A percentile compares a stretch with the other conserved stretches of the same genome.
Evolutionary conservation across 2,888 invertebrate species (phyloP).

Genomic region (Eupelmus urozonus): DNA sequence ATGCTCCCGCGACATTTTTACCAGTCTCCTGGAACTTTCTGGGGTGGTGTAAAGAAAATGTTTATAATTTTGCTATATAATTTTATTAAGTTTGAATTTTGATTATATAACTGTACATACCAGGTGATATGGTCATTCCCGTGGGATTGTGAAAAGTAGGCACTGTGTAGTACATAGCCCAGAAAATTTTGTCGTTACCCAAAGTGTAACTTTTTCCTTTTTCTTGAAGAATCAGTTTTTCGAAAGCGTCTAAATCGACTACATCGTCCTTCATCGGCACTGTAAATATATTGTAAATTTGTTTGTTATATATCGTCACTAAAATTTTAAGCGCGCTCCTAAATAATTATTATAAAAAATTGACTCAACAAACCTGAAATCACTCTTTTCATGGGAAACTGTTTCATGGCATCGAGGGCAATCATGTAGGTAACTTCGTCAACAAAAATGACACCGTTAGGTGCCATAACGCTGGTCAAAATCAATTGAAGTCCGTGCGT

Average conservation of each 20-base stretch:
- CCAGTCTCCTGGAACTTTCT: conserved; percentile 77
- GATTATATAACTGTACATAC: too few species aligned
- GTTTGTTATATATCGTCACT: too few species aligned
- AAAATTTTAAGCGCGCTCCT: too few species aligned
- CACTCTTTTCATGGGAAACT: conserved; percentile 79
- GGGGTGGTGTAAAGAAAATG: background rate
- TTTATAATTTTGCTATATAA: too few species aligned
- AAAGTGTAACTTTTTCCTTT: conserved; percentile 67
- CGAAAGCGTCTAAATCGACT: conserved; percentile 78
- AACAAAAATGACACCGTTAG: conserved; percentile 80
- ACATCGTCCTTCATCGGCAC: conserved; percentile 80
- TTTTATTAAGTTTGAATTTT: too few species aligned
- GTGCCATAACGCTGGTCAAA: conserved; percentile 79
- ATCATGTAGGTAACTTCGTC: conserved; percentile 84
- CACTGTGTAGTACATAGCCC: conserved; percentile 80
- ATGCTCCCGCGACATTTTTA: conserved; percentile 77
- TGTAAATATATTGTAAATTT: conserved; percentile 49
- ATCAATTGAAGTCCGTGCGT: conserved; percentile 81
- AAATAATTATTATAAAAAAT: background rate
- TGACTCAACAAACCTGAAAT: conserved; percentile 75
- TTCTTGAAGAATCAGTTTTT: conserved; percentile 74
- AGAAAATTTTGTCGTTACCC: conserved; percentile 77
- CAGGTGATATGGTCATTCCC: conserved; percentile 78
- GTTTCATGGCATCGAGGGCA: conserved; percentile 79
- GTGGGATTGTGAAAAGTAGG: conserved; percentile 82